Evolutionary conservation across 2,888 invertebrate species (phyloP).

Genomic region (Agonopterix alstromeriana): DNA sequence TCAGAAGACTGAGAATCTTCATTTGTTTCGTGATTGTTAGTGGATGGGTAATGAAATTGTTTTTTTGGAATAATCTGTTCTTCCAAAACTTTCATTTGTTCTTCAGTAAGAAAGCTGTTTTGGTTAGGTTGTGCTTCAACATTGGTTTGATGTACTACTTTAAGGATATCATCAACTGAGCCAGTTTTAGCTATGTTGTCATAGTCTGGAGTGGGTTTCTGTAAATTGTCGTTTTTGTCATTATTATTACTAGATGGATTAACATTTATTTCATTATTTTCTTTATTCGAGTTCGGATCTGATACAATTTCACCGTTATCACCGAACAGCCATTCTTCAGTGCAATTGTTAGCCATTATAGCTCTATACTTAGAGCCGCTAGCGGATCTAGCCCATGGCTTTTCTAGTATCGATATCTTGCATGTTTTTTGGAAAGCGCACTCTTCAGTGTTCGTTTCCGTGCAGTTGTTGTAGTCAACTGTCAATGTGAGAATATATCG

Average conservation of each 20-base stretch:
- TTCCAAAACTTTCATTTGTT: constrained; percentile 50
- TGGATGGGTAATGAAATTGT: constrained; percentile 15
- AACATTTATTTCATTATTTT: constrained; percentile 24
- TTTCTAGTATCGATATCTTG: constrained; percentile 78
- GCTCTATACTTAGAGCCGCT: constrained; percentile 78
- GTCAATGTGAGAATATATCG: constrained; percentile 74
- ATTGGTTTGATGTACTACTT: constrained; percentile 40
- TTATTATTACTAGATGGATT: constrained; percentile 11
- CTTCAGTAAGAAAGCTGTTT: constrained; percentile 39
- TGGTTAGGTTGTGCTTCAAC: constrained; percentile 36
- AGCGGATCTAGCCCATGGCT: constrained; percentile 78
- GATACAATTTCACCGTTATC: constrained; percentile 46
- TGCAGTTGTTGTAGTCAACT: constrained; percentile 67
- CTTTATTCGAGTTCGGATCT: constrained; percentile 19
- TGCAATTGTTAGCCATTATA: constrained; percentile 81
- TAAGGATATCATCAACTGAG: constrained; percentile 45
- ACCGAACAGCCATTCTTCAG: constrained; percentile 69
- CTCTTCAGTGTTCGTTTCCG: constrained; percentile 26
- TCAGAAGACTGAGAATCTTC: constrained; percentile 11
- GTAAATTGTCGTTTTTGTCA: constrained; percentile 9
- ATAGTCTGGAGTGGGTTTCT: constrained; percentile 18
- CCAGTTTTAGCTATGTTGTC: constrained; percentile 37
- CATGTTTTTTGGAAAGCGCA: constrained; percentile 66
- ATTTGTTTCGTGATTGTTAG: constrained; percentile 8
- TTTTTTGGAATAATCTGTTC: constrained; percentile 55